Base-by-base conservation (phyloP, 1,140 invertebrate species). In the Chionoecetes opilio region DNA sequence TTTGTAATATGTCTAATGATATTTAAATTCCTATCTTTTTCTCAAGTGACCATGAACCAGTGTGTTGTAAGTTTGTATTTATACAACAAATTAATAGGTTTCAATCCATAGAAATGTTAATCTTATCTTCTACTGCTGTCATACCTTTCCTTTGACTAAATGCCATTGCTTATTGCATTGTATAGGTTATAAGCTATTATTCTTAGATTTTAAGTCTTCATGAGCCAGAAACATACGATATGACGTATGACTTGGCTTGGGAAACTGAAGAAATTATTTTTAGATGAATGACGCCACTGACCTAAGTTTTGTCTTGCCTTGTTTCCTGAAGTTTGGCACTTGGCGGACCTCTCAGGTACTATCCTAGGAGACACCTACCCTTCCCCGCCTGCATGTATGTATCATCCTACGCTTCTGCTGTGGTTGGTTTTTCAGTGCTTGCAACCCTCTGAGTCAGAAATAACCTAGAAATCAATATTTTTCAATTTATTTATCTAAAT, bases 281-380 rank as follows among this genome's bases (percentile, higher is more conserved):
- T 86, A 34, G 34, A 34, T 32, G 35, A 90, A n/a, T 26, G 32
- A 87, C 75, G 75, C 91, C 93, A 91, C 93, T 94, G 93, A 94
- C 85, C 26, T 82, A 82, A 91, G 89, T 82, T 92, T 87, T 87
- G 82, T 91, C 91, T 95, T 38, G 63, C 90, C 84, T 95, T 95
- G 38, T 85, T 32, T 85, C 46, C 82, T 91, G 46, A 95, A 95
- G 94, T 95, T 92, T 95, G 94, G 94, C 94, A 95, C 94, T 38
- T 95, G 94, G 94, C 94, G 94, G 89, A 95, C 90, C 82, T 95
- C 94, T 92, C 94, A 95, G 94, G 94, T 95, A 91, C 94, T 95
- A 95, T 95, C 94, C 94, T 95, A 95, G 94, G 63, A 92, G 94
- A 92, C 94, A 63, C 82, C 31, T 63, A 53, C 82, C 89, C 90